phyloP scores from a whole-genome alignment of 2,113 vertebrate genomes.

The Struthio camelus region DNA sequence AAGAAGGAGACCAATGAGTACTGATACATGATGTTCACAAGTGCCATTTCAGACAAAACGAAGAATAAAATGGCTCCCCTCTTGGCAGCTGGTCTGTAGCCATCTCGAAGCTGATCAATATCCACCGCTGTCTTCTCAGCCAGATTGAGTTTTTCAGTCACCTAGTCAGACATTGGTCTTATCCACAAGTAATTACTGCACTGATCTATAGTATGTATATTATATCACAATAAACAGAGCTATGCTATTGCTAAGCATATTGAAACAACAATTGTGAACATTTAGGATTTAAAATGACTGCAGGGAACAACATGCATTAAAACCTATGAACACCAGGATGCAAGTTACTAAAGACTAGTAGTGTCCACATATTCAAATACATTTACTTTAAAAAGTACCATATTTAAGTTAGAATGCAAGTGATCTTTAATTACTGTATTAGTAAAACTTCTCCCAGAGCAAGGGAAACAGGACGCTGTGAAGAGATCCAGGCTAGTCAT shows the following conservation, averaged over 20 bases:
- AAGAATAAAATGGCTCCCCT: conserved; percentile 93
- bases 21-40: conserved; percentile 97
- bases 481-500: not conserved
- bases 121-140: conserved; percentile 84
- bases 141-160: conserved; percentile 90
- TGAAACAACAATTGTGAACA: not conserved
- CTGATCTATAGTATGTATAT: not conserved
- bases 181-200: not conserved
- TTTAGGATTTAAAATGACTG: not conserved
- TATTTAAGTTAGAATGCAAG: not conserved
- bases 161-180: conserved; percentile 73
- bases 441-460: not conserved
- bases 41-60: conserved; percentile 92
- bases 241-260: not conserved
- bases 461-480: not conserved
- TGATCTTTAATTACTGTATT: not conserved
- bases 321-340: not conserved
- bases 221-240: not conserved
- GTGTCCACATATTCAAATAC: not conserved
- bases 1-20: conserved; percentile 92
- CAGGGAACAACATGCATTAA: not conserved
- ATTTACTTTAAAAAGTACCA: not conserved
- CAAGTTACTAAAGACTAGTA: not conserved
- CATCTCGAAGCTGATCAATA: conserved; percentile 89
- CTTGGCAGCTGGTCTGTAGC: conserved; percentile 92